Evolutionary conservation across 2,888 invertebrate species (phyloP).

Genomic region (Trachelus iudaicus): DNA sequence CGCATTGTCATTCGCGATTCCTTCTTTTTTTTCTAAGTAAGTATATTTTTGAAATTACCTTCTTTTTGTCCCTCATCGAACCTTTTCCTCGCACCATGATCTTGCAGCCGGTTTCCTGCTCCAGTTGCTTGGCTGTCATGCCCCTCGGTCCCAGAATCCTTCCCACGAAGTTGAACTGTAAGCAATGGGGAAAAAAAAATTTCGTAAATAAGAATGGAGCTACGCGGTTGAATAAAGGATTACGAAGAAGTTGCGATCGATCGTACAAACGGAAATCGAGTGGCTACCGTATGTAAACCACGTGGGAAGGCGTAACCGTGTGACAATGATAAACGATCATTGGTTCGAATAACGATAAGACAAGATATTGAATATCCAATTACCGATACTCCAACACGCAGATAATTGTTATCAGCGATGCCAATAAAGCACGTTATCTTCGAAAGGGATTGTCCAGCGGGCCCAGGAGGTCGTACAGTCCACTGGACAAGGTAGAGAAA

Average conservation of each 20-base stretch:
- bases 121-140: slow-evolving; percentile 99
- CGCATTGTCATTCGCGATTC: not conserved
- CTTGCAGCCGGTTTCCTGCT: slow-evolving; percentile 99
- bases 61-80: slow-evolving; percentile 99
- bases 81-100: slow-evolving; percentile 99
- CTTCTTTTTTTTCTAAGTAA: too few species aligned
- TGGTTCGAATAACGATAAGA: not conserved
- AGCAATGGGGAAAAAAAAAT: slow-evolving; percentile 57
- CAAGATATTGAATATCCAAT: not conserved
- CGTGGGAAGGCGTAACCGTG: not conserved
- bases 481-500: not conserved
- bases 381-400: not conserved
- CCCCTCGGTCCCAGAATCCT: slow-evolving; percentile 99
- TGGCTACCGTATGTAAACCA: not conserved
- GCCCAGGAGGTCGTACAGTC: not conserved
- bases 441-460: not conserved
- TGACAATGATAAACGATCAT: not conserved
- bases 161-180: slow-evolving; percentile 99
- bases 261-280: not conserved
- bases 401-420: not conserved
- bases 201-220: slow-evolving; percentile 36
- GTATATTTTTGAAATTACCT: slow-evolving; percentile 73
- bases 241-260: not conserved
- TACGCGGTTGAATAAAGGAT: not conserved
- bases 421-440: not conserved